Evolutionary conservation across 2,888 invertebrate species (phyloP), one percentile per base, ranked within the genome.

Genomic region (Falcaria lacertinaria): DNA sequence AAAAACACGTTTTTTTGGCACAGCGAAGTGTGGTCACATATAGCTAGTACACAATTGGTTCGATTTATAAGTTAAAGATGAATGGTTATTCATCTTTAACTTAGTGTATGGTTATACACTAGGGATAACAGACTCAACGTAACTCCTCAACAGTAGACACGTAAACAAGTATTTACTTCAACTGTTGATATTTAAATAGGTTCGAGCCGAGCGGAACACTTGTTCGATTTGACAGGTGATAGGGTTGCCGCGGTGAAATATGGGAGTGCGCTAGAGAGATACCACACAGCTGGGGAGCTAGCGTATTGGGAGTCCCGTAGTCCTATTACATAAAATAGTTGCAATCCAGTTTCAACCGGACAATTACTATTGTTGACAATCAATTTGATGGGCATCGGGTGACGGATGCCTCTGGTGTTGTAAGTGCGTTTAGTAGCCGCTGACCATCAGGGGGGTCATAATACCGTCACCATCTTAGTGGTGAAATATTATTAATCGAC

Each of bases 181-280:
- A 80, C 74, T 63, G 74, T 74, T 79, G 80, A 82, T 83, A 85
- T 85, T 86, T 82, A 86, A 84, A 83, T 86, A 77, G 81, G 81
- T 70, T 71, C 70, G 66, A 67, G 72, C 66, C 71, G 73, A 76
- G 80, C 74, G 78, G 75, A 81, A 86, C 84, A 85, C 85, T 88
- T 83, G 86, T 80, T 72, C 76, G 86, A 85, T 88, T 74, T 84
- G 87, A 87, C 86, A 82, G 80, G 83, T 85, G 87, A 88, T 88
- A 88, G 80, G 70, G 60, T 57, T 54, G 57, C 47, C 54, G 68
- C 64, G 52, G 81, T 87, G 82, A 88, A 80, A 83, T 88, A 88
- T 81, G 70, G 76, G 72, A 51, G 64, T 58, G 64, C 55, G 68
- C 60, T 55, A 22, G 53, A 54, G 54, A 64, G 82, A 80, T 82